Conservation (phyloP, 1,140 invertebrate species). For the Galleria mellonella region DNA sequence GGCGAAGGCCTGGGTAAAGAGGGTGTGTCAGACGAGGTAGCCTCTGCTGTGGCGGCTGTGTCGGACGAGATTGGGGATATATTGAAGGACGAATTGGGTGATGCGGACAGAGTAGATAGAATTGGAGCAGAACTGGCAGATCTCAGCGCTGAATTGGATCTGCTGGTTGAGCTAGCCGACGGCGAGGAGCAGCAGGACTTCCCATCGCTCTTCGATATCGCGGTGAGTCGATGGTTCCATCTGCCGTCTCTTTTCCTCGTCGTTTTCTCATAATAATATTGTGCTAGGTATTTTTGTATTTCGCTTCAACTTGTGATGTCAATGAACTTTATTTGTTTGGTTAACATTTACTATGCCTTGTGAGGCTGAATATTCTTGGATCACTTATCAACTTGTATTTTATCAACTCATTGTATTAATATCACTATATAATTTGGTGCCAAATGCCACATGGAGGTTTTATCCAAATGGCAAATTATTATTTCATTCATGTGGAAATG, state of each 20-base stretch:
- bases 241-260: constrained; percentile 8
- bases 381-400: too few species aligned
- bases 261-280: constrained; percentile 4
- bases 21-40: constrained; percentile 50
- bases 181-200: constrained; percentile 50
- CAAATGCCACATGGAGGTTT: too few species aligned
- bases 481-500: too few species aligned
- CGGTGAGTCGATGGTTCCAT: constrained; percentile 36
- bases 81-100: constrained; percentile 56
- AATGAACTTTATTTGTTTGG: too few species aligned
- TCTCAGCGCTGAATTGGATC: constrained; percentile 51
- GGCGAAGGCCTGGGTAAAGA: constrained; percentile 30
- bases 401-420: too few species aligned
- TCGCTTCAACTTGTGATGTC: too few species aligned
- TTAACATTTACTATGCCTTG: too few species aligned
- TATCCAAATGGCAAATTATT: too few species aligned
- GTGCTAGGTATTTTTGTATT: background rate
- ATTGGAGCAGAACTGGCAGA: constrained; percentile 61
- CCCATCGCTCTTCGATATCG: constrained; percentile 58
- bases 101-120: constrained; percentile 50
- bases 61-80: constrained; percentile 65
- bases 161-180: constrained; percentile 51
- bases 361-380: too few species aligned
- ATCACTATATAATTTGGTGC: too few species aligned
- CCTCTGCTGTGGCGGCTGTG: constrained; percentile 53